These are phyloP conservation scores for Himantopus leucocephalus DNA, from an alignment of 2,113 vertebrate genomes.

Conservation along the genomic window DNA sequence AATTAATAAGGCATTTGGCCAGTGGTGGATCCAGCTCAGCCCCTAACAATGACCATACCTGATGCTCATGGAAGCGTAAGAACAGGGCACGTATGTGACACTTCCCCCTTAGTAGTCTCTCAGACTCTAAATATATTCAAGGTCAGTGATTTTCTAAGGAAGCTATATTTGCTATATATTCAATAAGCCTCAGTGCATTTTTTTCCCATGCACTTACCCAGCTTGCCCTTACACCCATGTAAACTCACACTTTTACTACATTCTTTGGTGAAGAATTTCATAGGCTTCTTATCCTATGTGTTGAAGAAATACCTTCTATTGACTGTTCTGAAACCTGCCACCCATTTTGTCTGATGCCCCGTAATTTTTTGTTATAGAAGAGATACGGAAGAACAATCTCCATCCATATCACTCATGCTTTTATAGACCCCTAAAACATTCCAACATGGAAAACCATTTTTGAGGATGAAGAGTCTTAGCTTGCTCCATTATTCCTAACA, in stretches of 20 bases:
- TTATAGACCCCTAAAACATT: not conserved
- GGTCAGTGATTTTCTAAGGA: not conserved
- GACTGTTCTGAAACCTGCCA: not conserved
- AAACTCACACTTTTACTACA: not conserved
- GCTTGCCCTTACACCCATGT: not conserved
- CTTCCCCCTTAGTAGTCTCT: not conserved
- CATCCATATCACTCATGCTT: not conserved
- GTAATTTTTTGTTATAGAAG: not conserved
- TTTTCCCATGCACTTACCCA: not conserved
- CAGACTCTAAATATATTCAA: not conserved
- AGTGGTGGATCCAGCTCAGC: fast-evolving
- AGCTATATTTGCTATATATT: not conserved
- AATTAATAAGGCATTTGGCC: not conserved
- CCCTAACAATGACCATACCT: not conserved
- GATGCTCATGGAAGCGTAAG: not conserved
- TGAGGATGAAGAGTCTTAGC: not conserved
- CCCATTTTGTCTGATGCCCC: not conserved
- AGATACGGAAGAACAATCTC: not conserved
- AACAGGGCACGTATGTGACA: not conserved
- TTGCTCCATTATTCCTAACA: not conserved
- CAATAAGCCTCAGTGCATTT: not conserved
- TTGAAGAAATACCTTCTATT: not conserved
- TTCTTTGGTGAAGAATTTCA: not conserved
- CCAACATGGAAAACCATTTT: not conserved
- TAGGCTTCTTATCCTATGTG: fast-evolving